These are phyloP conservation scores for Heterodera schachtii DNA, from an alignment of 1,140 invertebrate genomes.

Conservation along the genomic window DNA sequence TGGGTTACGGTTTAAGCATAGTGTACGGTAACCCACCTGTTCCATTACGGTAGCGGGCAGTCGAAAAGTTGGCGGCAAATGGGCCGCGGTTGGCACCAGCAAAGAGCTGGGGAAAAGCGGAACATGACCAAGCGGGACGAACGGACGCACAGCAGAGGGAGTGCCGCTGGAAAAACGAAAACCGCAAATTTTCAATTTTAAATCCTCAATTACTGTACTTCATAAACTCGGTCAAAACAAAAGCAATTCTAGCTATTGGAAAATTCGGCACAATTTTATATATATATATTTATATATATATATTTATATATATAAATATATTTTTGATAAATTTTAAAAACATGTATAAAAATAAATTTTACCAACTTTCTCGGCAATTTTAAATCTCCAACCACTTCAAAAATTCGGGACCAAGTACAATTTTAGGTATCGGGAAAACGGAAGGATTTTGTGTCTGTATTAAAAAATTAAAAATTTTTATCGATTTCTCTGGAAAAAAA, in stretches of 20 bases:
- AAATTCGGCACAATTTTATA: too few species aligned
- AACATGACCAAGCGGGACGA: neutral
- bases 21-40: neutral
- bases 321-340: slow-evolving; percentile 19
- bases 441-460: too few species aligned
- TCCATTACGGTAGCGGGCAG: slow-evolving; percentile 24
- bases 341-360: neutral
- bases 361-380: too few species aligned
- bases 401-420: neutral
- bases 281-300: too few species aligned
- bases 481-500: too few species aligned
- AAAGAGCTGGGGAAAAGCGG: slow-evolving; percentile 9
- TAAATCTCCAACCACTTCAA: too few species aligned
- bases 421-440: too few species aligned
- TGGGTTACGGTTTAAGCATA: neutral
- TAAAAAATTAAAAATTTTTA: too few species aligned
- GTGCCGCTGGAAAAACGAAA: slow-evolving; percentile 17
- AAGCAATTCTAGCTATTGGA: too few species aligned
- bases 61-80: slow-evolving; percentile 32
- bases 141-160: slow-evolving; percentile 10
- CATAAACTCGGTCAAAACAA: too few species aligned
- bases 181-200: neutral
- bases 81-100: slow-evolving; percentile 23
- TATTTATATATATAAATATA: too few species aligned
- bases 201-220: too few species aligned